A percentile compares a stretch with the other conserved stretches of the same genome.
phyloP scores from a whole-genome alignment of 1,140 invertebrate species.

The Philopotamus ludificatus region DNA sequence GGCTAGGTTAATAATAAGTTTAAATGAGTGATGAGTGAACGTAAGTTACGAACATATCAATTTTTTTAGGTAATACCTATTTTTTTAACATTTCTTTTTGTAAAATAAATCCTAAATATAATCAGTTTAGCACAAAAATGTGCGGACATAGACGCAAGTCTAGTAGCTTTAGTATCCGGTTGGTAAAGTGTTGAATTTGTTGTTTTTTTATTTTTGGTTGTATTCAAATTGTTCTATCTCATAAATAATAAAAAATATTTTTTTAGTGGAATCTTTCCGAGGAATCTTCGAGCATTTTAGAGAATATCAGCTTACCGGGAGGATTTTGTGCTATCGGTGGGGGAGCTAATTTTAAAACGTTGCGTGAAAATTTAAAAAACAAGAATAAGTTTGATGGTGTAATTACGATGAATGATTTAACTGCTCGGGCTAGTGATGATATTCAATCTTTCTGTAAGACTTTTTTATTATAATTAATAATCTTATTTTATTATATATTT shows the following conservation, averaged over 20 bases:
- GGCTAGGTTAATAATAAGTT: too few species aligned
- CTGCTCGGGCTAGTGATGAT: constrained; percentile 11
- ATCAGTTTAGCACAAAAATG: too few species aligned
- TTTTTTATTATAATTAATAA: not conserved
- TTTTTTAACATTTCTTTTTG: too few species aligned
- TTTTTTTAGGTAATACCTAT: too few species aligned
- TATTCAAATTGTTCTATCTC: constrained; percentile 31
- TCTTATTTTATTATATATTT: not conserved
- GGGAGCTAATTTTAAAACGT: constrained; percentile 1
- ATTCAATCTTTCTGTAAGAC: constrained; percentile 35
- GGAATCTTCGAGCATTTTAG: constrained; percentile 31
- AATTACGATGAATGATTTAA: constrained; percentile 21
- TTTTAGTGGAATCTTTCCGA: constrained; percentile 31
- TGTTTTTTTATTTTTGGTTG: constrained; percentile 10
- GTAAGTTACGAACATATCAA: too few species aligned
- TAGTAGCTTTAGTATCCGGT: too few species aligned
- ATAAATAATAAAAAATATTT: too few species aligned
- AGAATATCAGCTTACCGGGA: constrained; percentile 29
- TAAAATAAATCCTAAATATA: too few species aligned
- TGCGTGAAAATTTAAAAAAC: constrained; percentile 14
- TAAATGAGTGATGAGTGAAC: too few species aligned
- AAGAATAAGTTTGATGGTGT: constrained; percentile 19
- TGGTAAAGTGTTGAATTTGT: not conserved
- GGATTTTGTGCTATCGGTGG: constrained; percentile 34
- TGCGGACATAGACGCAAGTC: too few species aligned